Base-by-base conservation (phyloP, 30 jellyfish, hydroid and myxozoan species). In the Sanderia malayensis region DNA sequence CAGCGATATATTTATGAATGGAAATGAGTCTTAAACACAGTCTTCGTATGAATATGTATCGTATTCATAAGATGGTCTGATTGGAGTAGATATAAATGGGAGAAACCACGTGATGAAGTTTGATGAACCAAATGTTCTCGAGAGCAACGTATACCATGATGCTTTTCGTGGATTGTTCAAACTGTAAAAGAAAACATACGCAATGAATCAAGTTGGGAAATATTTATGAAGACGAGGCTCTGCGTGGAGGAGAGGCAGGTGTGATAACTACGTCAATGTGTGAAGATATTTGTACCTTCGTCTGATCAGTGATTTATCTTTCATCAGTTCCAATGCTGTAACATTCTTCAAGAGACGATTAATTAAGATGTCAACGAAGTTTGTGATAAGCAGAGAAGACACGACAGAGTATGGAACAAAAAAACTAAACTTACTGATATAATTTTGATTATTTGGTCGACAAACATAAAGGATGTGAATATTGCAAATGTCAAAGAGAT, bases 311-410 rank as follows among this genome's bases (percentile, higher is more conserved):
- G 28, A 37, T 49, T 28, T 46, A 24, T 66, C 83, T 10, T 28
- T 64, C 82, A 79, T 57, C 4, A 79, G 61, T 41, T 79, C 91
- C 8, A 79, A 49, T 10, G 83, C 67, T 30, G 91, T 79, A 2
- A 79, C 91, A 57, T 79, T 83, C 91, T 79, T 19, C 17, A 28
- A 57, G 15, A 18, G 23, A 58, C n/a, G n/a, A n/a, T n/a, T n/a
- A n/a, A n/a, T n/a, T n/a, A n/a, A n/a, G n/a, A n/a, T n/a, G n/a
- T n/a, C n/a, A n/a, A n/a, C n/a, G n/a, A 7, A 15, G 1, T 4
- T 33, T 31, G 0, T 0, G 67, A 32, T 8, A n/a, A 13, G 23
- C 6, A 29, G 70, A 24, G 33, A 30, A 45, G 78, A 55, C 73
- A 71, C 9, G 26, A 22, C 47, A n/a, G n/a, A n/a, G n/a, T n/a